Base-by-base conservation (phyloP, 2,797 vertebrate species). In the Hippoglossus hippoglossus region DNA sequence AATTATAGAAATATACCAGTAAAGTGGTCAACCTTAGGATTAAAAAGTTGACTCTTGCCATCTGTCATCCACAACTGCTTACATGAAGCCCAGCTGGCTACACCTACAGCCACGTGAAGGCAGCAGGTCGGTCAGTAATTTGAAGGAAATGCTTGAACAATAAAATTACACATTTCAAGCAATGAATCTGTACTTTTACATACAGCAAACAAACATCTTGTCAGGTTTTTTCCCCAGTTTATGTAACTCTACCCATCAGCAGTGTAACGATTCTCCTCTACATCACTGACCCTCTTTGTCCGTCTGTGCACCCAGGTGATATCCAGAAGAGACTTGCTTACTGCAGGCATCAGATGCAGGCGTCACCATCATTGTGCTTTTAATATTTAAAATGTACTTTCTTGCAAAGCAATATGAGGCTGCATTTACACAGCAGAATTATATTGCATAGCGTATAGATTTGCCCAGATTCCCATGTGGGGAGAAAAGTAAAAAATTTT, bases 1-100 rank as follows among this genome's bases (percentile, higher is more conserved):
- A 25, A 66, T 49, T 25, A 22, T 47, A 15, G 19, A 9, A 9
- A 15, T 16, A 62, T 61, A 25, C 18, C 51, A 76, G 13, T 55
- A 12, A 71, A 50, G 50, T 50, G 22, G 49, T 47, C 26, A 24
- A 39, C 2, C 4, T 53, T 8, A 36, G 28, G 53, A 58, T 52
- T 58, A 24, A 58, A 57, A 39, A 39, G 36, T 52, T 10, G 0
- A 21, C 46, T 34, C 31, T 34, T 22, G 7, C 34, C 34, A 52
- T 58, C 53, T 51, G 53, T 28, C 53, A 51, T 50, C 52, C 19
- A 52, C 62, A 73, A 53, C 34, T 69, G 54, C 50, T 41, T 49
- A 11, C 24, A 44, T 31, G 5, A 44, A 52, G 16, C 46, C 46
- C 26, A 54, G 18, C n/a, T 24, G n/a, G 50, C 65, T 61, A 34